These are phyloP conservation scores for Prosopocoilus inquinatus DNA, from an alignment of 2,888 invertebrate genomes.

Conservation along the genomic window DNA sequence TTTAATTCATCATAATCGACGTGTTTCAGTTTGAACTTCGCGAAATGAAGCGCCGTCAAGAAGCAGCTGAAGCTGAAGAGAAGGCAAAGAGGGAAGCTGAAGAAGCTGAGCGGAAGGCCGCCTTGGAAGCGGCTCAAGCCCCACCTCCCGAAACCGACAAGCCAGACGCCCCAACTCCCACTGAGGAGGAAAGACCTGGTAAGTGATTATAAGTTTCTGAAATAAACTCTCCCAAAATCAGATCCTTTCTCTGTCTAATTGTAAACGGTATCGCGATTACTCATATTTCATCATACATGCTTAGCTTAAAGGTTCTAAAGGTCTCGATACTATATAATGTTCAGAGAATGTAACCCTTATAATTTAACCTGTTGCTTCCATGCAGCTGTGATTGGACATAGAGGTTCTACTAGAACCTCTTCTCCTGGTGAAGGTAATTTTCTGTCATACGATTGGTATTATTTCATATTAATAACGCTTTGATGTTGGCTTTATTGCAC, in stretches of 20 bases:
- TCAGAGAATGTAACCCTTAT: background rate
- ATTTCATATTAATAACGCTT: slow-evolving; percentile 15
- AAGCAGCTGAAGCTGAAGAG: slow-evolving; percentile 64
- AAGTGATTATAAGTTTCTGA: slow-evolving; percentile 21
- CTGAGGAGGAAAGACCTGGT: slow-evolving; percentile 61
- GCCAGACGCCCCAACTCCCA: slow-evolving; percentile 47
- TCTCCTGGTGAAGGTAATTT: slow-evolving; percentile 50
- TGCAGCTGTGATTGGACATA: slow-evolving; percentile 46
- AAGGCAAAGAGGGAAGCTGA: slow-evolving; percentile 72
- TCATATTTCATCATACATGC: background rate
- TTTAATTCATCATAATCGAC: background rate
- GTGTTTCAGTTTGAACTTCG: slow-evolving; percentile 87
- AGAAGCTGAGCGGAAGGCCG: slow-evolving; percentile 73
- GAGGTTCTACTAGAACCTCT: slow-evolving; percentile 44
- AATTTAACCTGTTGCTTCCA: slow-evolving; percentile 31
- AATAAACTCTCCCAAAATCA: background rate
- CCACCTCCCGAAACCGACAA: slow-evolving; percentile 49
- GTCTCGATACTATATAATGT: background rate
- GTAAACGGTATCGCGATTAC: background rate
- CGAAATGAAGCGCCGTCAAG: slow-evolving; percentile 85
- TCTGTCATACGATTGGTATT: background rate
- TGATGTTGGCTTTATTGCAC: slow-evolving; percentile 21
- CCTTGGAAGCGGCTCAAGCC: slow-evolving; percentile 55
- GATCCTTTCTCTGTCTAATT: background rate
- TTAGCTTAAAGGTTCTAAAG: background rate